Percentiles rank a stretch among this genome's conserved stretches.
Conservation (phyloP, 2,888 invertebrate species). For the Geotrupes spiniger region DNA sequence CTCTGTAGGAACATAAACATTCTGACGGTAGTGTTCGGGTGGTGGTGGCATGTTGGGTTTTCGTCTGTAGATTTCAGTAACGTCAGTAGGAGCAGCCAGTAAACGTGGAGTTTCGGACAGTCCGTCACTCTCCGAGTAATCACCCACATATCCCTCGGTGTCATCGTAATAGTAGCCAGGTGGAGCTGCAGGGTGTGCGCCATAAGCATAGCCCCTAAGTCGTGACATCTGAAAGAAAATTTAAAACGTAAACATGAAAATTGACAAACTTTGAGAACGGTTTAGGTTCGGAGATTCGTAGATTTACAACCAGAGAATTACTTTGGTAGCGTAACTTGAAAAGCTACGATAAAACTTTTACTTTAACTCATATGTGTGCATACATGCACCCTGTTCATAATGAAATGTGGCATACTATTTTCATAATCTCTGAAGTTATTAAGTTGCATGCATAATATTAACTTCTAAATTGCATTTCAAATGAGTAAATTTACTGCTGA, state of each 20-base stretch:
- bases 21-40: constrained; percentile 22
- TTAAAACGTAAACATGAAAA: not conserved
- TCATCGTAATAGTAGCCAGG: constrained; percentile 34
- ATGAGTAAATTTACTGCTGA: too few species aligned
- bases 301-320: too few species aligned
- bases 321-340: too few species aligned
- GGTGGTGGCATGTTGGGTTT: constrained; percentile 18
- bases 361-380: too few species aligned
- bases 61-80: constrained; percentile 33
- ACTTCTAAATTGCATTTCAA: too few species aligned
- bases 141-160: constrained; percentile 32
- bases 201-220: constrained; percentile 17
- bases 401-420: too few species aligned
- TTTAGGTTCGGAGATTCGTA: too few species aligned
- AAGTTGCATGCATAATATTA: too few species aligned
- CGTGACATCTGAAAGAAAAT: constrained; percentile 14
- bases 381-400: too few species aligned
- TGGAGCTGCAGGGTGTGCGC: constrained; percentile 6
- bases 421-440: too few species aligned
- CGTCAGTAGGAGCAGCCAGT: constrained; percentile 21
- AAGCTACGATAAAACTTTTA: too few species aligned
- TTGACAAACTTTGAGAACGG: not conserved
- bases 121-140: constrained; percentile 35
- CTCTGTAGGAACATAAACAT: constrained; percentile 24
- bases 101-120: constrained; percentile 25